These are phyloP conservation scores for Probosciger aterrimus DNA, from an alignment of 2,113 vertebrate species.

Conservation along the genomic window DNA sequence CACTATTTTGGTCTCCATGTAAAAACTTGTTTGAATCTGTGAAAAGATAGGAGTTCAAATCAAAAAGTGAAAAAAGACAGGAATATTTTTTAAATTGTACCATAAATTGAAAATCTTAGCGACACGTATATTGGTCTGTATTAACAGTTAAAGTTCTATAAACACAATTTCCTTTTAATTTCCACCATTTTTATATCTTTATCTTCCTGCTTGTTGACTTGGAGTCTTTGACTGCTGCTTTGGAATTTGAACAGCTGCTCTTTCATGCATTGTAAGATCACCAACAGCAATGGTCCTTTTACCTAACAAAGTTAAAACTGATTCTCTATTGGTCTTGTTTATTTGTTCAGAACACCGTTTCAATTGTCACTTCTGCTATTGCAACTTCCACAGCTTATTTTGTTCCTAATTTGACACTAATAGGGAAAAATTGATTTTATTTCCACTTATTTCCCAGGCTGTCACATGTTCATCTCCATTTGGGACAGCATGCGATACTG, in stretches of 20 bases:
- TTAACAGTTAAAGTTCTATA: not conserved
- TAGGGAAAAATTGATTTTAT: constrained; percentile 51
- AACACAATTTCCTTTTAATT: not conserved
- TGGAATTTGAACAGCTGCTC: not conserved
- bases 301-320: not conserved
- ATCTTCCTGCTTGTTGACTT: not conserved
- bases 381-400: constrained; percentile 19
- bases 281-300: not conserved
- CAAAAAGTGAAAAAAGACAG: not conserved
- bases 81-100: not conserved
- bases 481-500: not conserved
- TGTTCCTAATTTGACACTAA: constrained; percentile 47
- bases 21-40: not conserved
- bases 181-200: not conserved
- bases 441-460: constrained; percentile 28
- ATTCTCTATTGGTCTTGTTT: not conserved
- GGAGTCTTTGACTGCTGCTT: not conserved
- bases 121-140: fast-evolving
- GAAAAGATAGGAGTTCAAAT: not conserved
- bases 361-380: constrained; percentile 5
- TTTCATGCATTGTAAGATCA: not conserved
- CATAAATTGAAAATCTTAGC: not conserved
- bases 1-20: not conserved
- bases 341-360: not conserved
- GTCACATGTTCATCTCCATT: not conserved